Conservation (phyloP, 1,140 invertebrate genomes). For the Pseudachorutes palmiensis region DNA sequence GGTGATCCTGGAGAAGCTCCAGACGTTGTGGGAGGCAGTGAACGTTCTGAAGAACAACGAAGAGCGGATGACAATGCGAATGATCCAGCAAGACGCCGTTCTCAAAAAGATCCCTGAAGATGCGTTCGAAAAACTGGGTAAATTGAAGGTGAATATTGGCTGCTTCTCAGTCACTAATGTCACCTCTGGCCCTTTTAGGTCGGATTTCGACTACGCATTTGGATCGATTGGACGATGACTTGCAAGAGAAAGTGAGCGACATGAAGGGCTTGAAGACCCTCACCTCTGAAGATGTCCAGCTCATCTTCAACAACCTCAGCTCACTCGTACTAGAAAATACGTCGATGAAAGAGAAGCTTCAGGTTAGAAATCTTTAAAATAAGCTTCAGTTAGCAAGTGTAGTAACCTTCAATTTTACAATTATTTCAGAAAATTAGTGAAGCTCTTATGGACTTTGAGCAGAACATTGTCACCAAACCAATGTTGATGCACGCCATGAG, state of each 20-base stretch:
- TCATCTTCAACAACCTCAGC: conserved; percentile 25
- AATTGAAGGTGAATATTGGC: no score
- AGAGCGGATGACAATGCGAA: conserved; percentile 24
- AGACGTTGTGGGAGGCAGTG: conserved; percentile 32
- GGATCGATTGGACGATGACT: neutral
- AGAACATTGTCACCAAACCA: conserved; percentile 55
- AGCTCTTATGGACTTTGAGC: conserved; percentile 16
- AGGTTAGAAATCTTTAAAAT: conserved; percentile 14
- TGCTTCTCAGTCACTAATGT: no score
- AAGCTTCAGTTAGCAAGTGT: neutral
- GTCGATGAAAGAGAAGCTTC: conserved; percentile 14
- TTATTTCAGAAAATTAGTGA: conserved; percentile 21
- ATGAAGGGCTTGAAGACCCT: neutral
- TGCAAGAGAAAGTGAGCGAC: no score
- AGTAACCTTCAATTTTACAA: neutral
- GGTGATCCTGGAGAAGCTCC: conserved; percentile 29
- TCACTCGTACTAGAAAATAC: conserved; percentile 23
- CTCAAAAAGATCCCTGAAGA: conserved; percentile 24
- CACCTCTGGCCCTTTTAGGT: no score
- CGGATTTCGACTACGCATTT: neutral
- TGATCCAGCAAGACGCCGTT: conserved; percentile 24
- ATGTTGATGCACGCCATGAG: conserved; percentile 57
- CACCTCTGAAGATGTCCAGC: conserved; percentile 25
- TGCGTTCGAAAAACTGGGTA: conserved; percentile 23
- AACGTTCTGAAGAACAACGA: conserved; percentile 31